These are phyloP conservation scores for Falco peregrinus DNA, from an alignment of 2,797 vertebrate species.

Conservation along the genomic window DNA sequence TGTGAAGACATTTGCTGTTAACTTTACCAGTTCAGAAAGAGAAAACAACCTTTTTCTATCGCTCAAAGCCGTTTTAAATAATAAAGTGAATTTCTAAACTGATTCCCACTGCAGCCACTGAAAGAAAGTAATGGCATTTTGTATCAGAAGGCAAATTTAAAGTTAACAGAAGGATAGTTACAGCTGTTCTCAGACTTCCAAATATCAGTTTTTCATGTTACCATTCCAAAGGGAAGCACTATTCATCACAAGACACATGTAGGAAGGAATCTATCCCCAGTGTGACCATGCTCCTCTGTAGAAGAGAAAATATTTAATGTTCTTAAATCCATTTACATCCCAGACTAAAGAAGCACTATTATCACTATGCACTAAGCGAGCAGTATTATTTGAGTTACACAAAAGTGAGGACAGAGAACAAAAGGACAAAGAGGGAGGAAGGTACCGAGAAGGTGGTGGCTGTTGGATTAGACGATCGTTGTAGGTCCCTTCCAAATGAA, in stretches of 20 bases:
- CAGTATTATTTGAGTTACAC: not conserved
- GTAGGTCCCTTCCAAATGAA: not conserved
- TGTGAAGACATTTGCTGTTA: conserved; percentile 19
- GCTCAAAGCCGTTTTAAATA: conserved; percentile 40
- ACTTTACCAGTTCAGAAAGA: not conserved
- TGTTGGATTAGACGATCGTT: not conserved
- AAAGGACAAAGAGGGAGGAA: not conserved
- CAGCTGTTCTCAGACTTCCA: not conserved
- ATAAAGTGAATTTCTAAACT: conserved; percentile 24
- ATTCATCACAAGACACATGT: not conserved
- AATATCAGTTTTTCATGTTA: not conserved
- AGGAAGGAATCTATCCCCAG: not conserved
- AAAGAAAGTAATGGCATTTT: not conserved
- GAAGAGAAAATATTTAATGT: not conserved
- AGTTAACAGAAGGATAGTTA: not conserved
- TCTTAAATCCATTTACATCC: not conserved
- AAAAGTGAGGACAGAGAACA: not conserved
- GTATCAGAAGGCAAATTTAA: conserved; percentile 1
- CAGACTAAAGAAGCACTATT: not conserved
- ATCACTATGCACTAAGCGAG: not conserved
- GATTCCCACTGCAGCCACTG: not conserved
- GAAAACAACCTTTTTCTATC: not conserved
- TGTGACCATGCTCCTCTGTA: not conserved
- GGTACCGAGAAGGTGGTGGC: not conserved
- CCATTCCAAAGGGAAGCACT: not conserved